Percentiles rank a stretch among this genome's conserved stretches.
Evolutionary conservation across 2,888 invertebrate species (phyloP).

Genomic region (Lagria hirta): DNA sequence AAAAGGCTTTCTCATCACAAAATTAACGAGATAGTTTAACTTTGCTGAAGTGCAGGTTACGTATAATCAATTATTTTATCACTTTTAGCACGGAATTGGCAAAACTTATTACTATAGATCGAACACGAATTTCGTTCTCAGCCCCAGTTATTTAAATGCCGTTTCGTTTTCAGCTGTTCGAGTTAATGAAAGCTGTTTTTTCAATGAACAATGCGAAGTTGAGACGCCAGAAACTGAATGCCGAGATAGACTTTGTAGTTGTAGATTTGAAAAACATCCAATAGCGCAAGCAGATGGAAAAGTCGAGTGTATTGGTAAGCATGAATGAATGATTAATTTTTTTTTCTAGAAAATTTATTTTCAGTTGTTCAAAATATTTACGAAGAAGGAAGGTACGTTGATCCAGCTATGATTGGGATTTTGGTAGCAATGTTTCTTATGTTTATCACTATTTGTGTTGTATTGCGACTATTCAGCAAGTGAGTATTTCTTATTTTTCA

Average conservation of each 20-base stretch:
- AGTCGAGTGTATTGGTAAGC: conserved; percentile 72
- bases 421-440: conserved; percentile 88
- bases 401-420: conserved; percentile 89
- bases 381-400: conserved; percentile 68
- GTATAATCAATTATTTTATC: too few relatives aligned
- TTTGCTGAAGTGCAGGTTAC: too few relatives aligned
- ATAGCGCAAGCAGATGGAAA: conserved; percentile 69
- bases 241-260: conserved; percentile 74
- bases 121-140: too few relatives aligned
- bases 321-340: background rate
- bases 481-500: too few relatives aligned
- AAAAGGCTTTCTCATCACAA: too few relatives aligned
- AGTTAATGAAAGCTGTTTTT: conserved; percentile 80
- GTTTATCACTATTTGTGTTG: conserved; percentile 93
- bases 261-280: conserved; percentile 77
- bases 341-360: conserved; percentile 36
- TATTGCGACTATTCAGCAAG: conserved; percentile 90
- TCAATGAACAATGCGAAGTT: conserved; percentile 82
- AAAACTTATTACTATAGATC: too few relatives aligned
- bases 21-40: too few relatives aligned
- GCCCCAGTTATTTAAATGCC: too few relatives aligned
- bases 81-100: too few relatives aligned
- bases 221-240: conserved; percentile 75
- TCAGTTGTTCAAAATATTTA: conserved; percentile 62
- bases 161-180: conserved; percentile 65